Base-by-base conservation (phyloP, 1,140 invertebrate genomes). In the Euwallacea fornicatus region DNA sequence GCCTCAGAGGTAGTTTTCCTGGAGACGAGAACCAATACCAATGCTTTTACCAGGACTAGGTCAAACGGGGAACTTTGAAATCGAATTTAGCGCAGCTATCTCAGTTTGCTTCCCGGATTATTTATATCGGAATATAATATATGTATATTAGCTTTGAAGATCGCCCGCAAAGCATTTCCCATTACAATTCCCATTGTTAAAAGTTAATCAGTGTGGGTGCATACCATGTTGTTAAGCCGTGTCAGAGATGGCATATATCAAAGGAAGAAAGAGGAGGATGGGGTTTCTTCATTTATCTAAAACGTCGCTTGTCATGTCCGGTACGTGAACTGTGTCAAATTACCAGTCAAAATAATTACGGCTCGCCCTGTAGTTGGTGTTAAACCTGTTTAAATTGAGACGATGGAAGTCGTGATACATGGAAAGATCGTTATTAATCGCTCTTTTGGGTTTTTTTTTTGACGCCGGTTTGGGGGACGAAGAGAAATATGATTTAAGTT, bases 341-440 rank as follows among this genome's bases (percentile, higher is more conserved):
- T 66, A 66, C 47, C 7, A 42, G 63, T 55, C 63, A 66, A 66
- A 66, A 66, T 66, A 66, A 66, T 66, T 66, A 66, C 21, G 55
- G 13, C 16, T 11, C 16, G 13, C 13, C 46, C 46, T 50, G 9
- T 50, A 11, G 46, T 50, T 50, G 46, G 46, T 10, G 13, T 58
- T 58, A 13, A 58, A 58, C 55, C 55, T 33, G 55, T 58, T 33
- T 13, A 50, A 50, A 11, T 50, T 50, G 46, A 50, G 13, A 50
- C 9, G 46, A 33, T 33, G 21, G 21, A 33, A 33, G 46, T 2
- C 46, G 46, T 10, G 46, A 50, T 50, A 13, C 13, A 50, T 50
- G 46, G 46, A 6, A 50, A 50, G 13, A 50, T 50, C 13, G 13
- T 50, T 50, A 50, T 50, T 50, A 50, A 50, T 50, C 13, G 46